Conservation (phyloP, 2,113 vertebrate species). For the Hyperopisus bebe region DNA sequence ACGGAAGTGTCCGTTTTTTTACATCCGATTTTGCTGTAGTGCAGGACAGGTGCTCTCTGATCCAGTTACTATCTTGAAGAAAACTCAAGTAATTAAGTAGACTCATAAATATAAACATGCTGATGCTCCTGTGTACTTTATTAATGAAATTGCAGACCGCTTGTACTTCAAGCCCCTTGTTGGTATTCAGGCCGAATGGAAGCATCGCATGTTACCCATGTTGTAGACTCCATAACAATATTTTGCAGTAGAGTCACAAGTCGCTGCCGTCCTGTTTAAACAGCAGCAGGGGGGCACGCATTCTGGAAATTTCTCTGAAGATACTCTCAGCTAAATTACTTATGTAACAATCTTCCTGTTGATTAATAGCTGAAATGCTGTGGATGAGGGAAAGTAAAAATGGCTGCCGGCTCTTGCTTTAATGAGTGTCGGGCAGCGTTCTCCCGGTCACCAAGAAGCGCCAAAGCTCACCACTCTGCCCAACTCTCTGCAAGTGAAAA, state of each 20-base stretch:
- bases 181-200: conserved; percentile 14
- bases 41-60: background rate
- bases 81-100: conserved; percentile 13
- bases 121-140: background rate
- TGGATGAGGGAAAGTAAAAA: conserved; percentile 3
- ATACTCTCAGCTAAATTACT: conserved; percentile 26
- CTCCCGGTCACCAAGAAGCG: background rate
- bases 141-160: conserved; percentile 16
- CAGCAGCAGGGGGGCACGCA: background rate
- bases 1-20: background rate
- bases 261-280: background rate
- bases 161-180: background rate
- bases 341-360: conserved; percentile 13
- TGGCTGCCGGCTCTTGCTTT: conserved; percentile 3
- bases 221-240: conserved; percentile 5
- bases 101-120: conserved; percentile 17
- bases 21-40: conserved; percentile 8
- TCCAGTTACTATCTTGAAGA: conserved; percentile 10
- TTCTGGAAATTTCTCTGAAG: conserved; percentile 19
- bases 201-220: conserved; percentile 11
- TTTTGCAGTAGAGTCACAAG: background rate
- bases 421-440: background rate
- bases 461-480: background rate
- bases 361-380: conserved; percentile 15
- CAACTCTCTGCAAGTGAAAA: background rate